Conservation (phyloP, 2,113 vertebrate genomes). For the Leptobrachium leishanense region DNA sequence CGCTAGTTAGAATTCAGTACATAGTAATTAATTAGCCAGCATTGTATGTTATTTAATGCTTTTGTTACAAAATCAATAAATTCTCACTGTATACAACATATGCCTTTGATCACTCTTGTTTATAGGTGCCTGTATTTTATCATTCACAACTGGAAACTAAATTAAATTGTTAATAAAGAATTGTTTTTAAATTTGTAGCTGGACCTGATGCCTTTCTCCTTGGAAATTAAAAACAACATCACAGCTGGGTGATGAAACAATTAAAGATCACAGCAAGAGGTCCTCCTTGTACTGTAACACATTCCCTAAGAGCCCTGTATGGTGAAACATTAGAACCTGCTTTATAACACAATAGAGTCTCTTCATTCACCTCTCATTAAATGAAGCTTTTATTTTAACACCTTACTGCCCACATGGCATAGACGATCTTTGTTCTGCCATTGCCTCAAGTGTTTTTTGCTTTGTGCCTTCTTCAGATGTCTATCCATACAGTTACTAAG, state of each 20-base stretch:
- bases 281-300: background rate
- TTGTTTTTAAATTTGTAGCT: conserved; percentile 36
- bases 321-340: conserved; percentile 44
- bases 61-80: background rate
- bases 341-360: conserved; percentile 32
- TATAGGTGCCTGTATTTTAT: conserved; percentile 40
- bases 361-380: conserved; percentile 10
- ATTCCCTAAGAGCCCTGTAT: conserved; percentile 13
- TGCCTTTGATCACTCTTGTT: conserved; percentile 36
- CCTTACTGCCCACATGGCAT: background rate
- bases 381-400: conserved; percentile 7
- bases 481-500: too few relatives aligned
- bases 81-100: background rate
- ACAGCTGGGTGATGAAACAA: conserved; percentile 42
- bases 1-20: too few relatives aligned
- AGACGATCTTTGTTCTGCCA: background rate
- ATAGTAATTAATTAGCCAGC: too few relatives aligned
- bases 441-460: background rate
- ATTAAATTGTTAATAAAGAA: conserved; percentile 24
- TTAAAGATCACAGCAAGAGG: conserved; percentile 37
- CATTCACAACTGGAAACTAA: conserved; percentile 19
- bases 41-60: too few relatives aligned
- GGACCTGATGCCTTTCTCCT: conserved; percentile 9
- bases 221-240: conserved; percentile 42
- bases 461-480: background rate